Evolutionary conservation across 1,140 invertebrate species (phyloP).

Genomic region (Calephelis virginiensis): DNA sequence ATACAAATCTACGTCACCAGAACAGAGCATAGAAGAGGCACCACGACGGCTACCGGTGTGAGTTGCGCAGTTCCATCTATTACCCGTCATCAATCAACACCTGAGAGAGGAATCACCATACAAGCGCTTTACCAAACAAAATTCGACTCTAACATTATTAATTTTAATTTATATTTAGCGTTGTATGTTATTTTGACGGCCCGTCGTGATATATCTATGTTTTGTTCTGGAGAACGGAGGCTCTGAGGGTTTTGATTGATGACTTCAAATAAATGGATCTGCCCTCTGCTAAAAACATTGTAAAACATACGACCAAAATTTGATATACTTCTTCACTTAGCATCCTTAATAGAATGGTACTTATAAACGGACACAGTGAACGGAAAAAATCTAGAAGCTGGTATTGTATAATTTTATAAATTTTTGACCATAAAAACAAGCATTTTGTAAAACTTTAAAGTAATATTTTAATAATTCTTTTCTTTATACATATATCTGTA

Average conservation of each 20-base stretch:
- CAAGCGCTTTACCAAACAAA: constrained; percentile 30
- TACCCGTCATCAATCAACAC: constrained; percentile 77
- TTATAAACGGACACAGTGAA: too few species aligned
- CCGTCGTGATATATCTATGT: constrained; percentile 69
- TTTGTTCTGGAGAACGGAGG: constrained; percentile 72
- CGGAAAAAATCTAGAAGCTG: too few species aligned
- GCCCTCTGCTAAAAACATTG: constrained; percentile 38
- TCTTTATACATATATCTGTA: too few species aligned
- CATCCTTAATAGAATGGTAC: background rate
- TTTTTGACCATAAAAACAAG: too few species aligned
- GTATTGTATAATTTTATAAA: too few species aligned
- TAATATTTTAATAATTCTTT: too few species aligned
- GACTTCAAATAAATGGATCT: constrained; percentile 77
- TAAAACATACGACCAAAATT: constrained; percentile 11
- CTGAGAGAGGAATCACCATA: constrained; percentile 35
- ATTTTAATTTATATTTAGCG: constrained; percentile 22
- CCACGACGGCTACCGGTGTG: constrained; percentile 62
- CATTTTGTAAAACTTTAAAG: too few species aligned
- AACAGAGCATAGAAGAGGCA: constrained; percentile 75
- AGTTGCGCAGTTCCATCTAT: constrained; percentile 59
- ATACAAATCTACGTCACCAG: constrained; percentile 61
- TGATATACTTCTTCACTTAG: background rate
- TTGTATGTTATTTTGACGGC: constrained; percentile 53
- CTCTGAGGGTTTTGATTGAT: constrained; percentile 72
- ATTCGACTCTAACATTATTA: background rate